Conservation (phyloP, 2,797 vertebrate genomes). For the Pangasius larnaudii region DNA sequence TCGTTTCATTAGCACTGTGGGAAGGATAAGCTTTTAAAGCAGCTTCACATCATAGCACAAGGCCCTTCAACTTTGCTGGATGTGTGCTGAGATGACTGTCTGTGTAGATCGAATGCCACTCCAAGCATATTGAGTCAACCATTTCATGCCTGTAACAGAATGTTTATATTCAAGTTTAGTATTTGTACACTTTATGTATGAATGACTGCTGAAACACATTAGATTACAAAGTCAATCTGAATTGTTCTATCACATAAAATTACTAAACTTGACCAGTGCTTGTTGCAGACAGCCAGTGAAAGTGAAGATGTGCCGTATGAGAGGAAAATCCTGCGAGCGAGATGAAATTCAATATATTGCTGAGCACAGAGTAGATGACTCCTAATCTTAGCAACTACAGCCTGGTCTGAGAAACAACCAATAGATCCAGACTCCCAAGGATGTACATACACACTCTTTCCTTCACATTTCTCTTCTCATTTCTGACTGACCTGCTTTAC, state of each 20-base stretch:
- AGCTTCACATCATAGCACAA: conserved; percentile 49
- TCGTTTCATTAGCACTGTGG: conserved; percentile 70
- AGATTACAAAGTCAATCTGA: not conserved
- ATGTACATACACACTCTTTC: conserved; percentile 17
- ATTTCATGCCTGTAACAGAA: conserved; percentile 1
- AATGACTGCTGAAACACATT: not conserved
- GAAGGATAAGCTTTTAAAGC: conserved; percentile 59
- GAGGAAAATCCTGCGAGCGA: conserved; percentile 50
- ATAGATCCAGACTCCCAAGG: conserved; percentile 22
- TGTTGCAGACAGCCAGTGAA: not conserved
- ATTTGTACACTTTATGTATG: conserved; percentile 4
- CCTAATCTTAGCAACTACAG: conserved; percentile 65
- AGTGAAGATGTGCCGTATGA: conserved; percentile 15
- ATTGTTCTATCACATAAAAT: conserved; percentile 7
- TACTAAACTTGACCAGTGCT: not conserved
- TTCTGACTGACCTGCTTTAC: conserved; percentile 44
- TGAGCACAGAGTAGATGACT: conserved; percentile 56
- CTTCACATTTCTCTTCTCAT: conserved; percentile 48
- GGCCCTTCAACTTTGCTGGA: conserved; percentile 34
- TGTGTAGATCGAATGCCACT: conserved; percentile 40
- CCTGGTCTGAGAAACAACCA: conserved; percentile 46
- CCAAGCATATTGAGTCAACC: conserved; percentile 14
- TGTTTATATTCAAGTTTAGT: conserved; percentile 16
- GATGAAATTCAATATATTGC: conserved; percentile 65
- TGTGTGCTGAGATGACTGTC: conserved; percentile 44